phyloP scores from a whole-genome alignment of 1,140 invertebrate genomes.

The Drosophila ambigua region DNA sequence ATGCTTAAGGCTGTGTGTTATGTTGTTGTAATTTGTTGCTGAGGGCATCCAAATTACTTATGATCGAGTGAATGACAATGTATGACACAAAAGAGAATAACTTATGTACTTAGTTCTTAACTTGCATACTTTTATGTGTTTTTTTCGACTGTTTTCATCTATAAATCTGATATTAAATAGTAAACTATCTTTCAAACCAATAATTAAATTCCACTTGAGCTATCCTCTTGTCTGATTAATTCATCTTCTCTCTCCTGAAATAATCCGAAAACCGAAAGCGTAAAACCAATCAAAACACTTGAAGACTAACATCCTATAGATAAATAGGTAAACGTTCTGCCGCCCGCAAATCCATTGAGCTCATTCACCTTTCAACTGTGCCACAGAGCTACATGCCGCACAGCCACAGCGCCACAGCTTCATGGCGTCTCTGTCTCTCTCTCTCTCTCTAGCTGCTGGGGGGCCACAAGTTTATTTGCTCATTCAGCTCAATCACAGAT shows the following conservation, averaged over 20 bases:
- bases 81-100: no score
- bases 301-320: not conserved
- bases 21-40: no score
- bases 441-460: not conserved
- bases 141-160: no score
- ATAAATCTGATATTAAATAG: no score
- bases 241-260: no score
- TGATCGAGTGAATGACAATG: no score
- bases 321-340: slow-evolving; percentile 20
- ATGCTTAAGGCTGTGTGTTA: no score
- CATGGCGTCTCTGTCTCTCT: slow-evolving; percentile 3
- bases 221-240: no score
- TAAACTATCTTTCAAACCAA: no score
- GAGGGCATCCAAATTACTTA: no score
- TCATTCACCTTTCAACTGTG: slow-evolving; percentile 40
- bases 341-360: slow-evolving; percentile 42
- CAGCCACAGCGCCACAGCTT: slow-evolving; percentile 8
- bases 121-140: not conserved
- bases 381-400: slow-evolving; percentile 4
- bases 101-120: slow-evolving; percentile 5
- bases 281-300: not conserved
- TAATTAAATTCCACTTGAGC: no score
- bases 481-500: slow-evolving; percentile 80
- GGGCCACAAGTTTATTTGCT: slow-evolving; percentile 77
- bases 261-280: no score